Evolutionary conservation across 2,113 vertebrate genomes (phyloP).

Genomic region (Alexandromys fortis): DNA sequence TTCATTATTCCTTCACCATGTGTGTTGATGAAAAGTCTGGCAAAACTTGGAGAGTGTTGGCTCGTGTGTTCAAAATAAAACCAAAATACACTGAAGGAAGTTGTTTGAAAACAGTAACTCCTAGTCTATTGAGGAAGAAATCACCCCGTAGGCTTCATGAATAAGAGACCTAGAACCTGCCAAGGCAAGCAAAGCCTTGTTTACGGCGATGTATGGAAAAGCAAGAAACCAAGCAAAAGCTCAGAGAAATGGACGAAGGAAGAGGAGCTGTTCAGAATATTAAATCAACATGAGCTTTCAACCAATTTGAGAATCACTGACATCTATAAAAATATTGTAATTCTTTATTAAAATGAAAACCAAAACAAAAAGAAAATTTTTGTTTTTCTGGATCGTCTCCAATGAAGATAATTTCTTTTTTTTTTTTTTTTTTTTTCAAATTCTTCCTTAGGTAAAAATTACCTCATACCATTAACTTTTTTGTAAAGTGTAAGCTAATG

Average conservation of each 20-base stretch:
- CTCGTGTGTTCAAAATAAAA: not conserved
- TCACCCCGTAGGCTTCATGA: slow-evolving; percentile 10
- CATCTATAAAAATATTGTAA: slow-evolving; percentile 42
- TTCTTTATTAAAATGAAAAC: slow-evolving; percentile 68
- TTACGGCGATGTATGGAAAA: slow-evolving; percentile 52
- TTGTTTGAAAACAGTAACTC: slow-evolving; percentile 52
- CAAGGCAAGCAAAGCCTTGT: slow-evolving; percentile 38
- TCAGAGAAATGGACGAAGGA: not conserved
- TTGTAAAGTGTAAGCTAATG: slow-evolving; percentile 25
- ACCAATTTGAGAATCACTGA: slow-evolving; percentile 47
- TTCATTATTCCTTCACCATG: not conserved
- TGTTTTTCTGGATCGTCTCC: slow-evolving; percentile 45
- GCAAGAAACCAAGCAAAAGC: slow-evolving; percentile 8
- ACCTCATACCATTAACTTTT: slow-evolving; percentile 55
- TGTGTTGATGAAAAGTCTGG: slow-evolving; percentile 12
- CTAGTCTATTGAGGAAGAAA: slow-evolving; percentile 58
- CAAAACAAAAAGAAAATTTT: slow-evolving; percentile 43
- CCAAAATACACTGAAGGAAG: slow-evolving; percentile 36
- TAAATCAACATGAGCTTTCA: slow-evolving; percentile 40
- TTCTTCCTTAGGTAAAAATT: slow-evolving; percentile 72
- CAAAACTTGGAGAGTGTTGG: not conserved
- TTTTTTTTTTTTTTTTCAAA: slow-evolving; percentile 69
- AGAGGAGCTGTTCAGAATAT: not conserved
- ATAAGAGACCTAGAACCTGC: slow-evolving; percentile 9
- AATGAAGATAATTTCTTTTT: slow-evolving; percentile 71